These are phyloP conservation scores for Apeira syringaria DNA, from an alignment of 2,888 invertebrate genomes.

Conservation along the genomic window DNA sequence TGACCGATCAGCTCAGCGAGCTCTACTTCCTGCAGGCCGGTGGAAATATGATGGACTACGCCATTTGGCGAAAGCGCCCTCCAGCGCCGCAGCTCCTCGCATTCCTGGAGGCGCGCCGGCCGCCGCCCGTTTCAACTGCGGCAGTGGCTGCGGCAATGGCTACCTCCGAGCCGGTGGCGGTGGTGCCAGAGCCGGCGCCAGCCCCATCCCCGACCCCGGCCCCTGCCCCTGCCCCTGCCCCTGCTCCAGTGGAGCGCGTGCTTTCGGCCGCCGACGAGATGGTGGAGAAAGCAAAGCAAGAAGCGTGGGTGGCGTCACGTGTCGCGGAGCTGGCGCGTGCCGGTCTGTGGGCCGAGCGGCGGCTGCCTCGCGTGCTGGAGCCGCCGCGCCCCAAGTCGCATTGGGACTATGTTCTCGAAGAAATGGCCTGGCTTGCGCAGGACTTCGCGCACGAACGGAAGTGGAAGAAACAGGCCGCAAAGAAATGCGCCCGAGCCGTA, in stretches of 20 bases:
- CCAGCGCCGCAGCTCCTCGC: conserved; percentile 89
- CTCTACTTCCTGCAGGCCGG: conserved; percentile 93
- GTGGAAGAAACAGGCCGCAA: conserved; percentile 98
- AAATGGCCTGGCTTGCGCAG: conserved; percentile 99
- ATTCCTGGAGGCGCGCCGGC: conserved; percentile 89
- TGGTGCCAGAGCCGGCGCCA: conserved; percentile 20
- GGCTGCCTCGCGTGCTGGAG: conserved; percentile 96
- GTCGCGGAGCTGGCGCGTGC: conserved; percentile 96
- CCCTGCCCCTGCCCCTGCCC: conserved; percentile 69
- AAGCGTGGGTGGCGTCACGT: conserved; percentile 96
- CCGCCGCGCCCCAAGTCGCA: conserved; percentile 96
- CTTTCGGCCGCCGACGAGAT: conserved; percentile 61
- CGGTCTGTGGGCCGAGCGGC: conserved; percentile 96
- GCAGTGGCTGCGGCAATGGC: conserved; percentile 79
- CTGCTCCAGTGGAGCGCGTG: too few species aligned
- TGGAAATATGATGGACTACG: conserved; percentile 95
- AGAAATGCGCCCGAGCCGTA: conserved; percentile 95
- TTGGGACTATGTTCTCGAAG: conserved; percentile 99
- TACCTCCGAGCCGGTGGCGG: conserved; percentile 47
- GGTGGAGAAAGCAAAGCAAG: conserved; percentile 83
- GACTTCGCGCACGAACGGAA: conserved; percentile 99
- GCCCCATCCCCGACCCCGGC: conserved; percentile 68
- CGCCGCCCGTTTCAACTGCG: conserved; percentile 86
- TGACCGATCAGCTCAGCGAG: conserved; percentile 92
- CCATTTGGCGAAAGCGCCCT: conserved; percentile 92